Base-by-base conservation (phyloP, 2,113 vertebrate genomes). In the Grus americana region DNA sequence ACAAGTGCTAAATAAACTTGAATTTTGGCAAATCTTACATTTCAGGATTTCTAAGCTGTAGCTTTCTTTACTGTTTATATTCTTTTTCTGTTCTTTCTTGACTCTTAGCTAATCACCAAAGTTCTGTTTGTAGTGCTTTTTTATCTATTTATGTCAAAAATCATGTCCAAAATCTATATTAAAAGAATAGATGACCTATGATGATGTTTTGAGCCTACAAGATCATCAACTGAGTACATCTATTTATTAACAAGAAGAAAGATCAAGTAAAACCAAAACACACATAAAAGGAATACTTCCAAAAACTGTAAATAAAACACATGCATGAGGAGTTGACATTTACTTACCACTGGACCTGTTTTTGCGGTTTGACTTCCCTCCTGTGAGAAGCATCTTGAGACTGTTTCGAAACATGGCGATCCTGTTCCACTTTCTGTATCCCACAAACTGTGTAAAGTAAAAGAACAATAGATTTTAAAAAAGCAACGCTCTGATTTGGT, bases 321-420 rank as follows among this genome's bases (percentile, higher is more conserved):
- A 52, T 0, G 72, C 40, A 86, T 0, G 12, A 95, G 85, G 66
- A 55, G 62, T 32, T 36, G 52, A 61, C 1, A 12, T 27, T 97
- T 92, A 98, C 99, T 99, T 98, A 97, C 99, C 99, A 72, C 98
- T 99, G 98, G 99, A 99, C 88, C 99, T 99, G 97, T 99, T 99
- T 98, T 99, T 99, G 97, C 99, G 98, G 98, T 99, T 99, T 93
- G 99, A 98, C 97, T 99, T 99, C 90, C 99, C 99, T 94, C 99
- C 99, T 34, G 98, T 99, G n/a, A 99, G 99, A 96, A 99, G 98
- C 99, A 99, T 99, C 98, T 99, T 99, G 98, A 99, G 98, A 97
- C 99, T 99, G 99, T 99, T 99, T 81, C 99, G 99, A 98, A 99
- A 99, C 99, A 99, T 99, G 98, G 93, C 57, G 98, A 97, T 97